These are phyloP conservation scores for Ciona savignyi DNA, from an alignment of 23 tunicate genomes.

Conservation along the genomic window DNA sequence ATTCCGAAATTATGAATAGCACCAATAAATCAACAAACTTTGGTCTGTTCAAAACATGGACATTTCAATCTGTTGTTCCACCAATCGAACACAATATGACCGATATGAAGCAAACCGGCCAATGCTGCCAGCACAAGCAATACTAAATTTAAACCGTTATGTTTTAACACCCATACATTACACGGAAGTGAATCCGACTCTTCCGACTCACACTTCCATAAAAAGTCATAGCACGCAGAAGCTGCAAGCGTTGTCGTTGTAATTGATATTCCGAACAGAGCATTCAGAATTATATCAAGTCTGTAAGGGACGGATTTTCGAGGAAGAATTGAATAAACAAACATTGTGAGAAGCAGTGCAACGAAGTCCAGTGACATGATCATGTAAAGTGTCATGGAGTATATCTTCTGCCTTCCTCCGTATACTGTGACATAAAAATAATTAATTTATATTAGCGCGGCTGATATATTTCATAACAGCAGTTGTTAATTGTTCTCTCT, in stretches of 20 bases:
- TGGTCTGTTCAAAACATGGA: neutral
- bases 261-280: neutral
- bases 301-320: neutral
- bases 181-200: neutral
- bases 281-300: neutral
- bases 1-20: too few species aligned
- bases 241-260: neutral
- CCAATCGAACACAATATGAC: neutral
- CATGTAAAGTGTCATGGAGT: neutral
- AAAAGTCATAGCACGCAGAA: neutral
- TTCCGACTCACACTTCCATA: neutral
- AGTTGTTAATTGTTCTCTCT: too few species aligned
- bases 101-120: neutral
- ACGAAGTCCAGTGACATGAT: neutral
- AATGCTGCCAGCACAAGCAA: neutral
- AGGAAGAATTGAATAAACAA: neutral
- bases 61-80: neutral
- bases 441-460: too few species aligned
- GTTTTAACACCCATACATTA: neutral
- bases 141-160: neutral
- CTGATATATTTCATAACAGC: too few species aligned
- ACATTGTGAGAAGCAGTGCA: neutral
- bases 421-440: neutral
- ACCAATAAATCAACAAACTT: too few species aligned
- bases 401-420: neutral